Evolutionary conservation across 2,113 vertebrate genomes (phyloP).

Genomic region (Orthonyx spaldingii): DNA sequence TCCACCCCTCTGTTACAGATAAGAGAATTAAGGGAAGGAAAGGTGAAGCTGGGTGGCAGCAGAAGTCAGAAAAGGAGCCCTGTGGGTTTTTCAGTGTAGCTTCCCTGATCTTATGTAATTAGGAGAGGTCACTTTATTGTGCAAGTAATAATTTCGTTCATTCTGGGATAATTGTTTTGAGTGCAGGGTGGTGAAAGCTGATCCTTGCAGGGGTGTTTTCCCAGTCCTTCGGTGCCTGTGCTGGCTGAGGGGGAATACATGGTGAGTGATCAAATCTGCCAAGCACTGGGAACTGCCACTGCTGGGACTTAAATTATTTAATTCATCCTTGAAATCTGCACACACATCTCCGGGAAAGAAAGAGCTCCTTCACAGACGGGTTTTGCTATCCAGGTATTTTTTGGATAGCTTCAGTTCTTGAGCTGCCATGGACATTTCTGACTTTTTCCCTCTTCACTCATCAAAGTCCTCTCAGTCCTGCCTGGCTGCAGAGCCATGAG

Average conservation of each 20-base stretch:
- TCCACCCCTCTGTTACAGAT: neutral
- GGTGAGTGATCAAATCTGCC: neutral
- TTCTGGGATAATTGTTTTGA: neutral
- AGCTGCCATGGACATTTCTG: neutral
- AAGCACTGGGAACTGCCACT: accelerated
- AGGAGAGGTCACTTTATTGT: neutral
- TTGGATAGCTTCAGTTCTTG: neutral
- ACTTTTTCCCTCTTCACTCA: neutral
- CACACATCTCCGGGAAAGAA: neutral
- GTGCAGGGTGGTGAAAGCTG: neutral
- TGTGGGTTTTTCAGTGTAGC: neutral
- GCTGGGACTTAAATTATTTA: neutral
- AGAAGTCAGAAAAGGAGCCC: neutral
- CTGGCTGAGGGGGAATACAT: accelerated
- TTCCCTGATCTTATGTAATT: neutral
- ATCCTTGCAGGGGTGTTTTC: accelerated
- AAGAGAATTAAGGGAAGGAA: neutral
- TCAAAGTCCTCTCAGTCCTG: neutral
- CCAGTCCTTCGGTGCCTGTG: accelerated
- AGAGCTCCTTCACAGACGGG: neutral
- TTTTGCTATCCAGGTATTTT: neutral
- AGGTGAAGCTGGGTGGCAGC: neutral
- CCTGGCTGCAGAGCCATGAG: neutral
- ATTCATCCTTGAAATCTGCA: neutral
- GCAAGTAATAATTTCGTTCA: neutral